These are phyloP conservation scores for Chloroclysta siterata DNA, from an alignment of 2,888 invertebrate species.

Conservation along the genomic window DNA sequence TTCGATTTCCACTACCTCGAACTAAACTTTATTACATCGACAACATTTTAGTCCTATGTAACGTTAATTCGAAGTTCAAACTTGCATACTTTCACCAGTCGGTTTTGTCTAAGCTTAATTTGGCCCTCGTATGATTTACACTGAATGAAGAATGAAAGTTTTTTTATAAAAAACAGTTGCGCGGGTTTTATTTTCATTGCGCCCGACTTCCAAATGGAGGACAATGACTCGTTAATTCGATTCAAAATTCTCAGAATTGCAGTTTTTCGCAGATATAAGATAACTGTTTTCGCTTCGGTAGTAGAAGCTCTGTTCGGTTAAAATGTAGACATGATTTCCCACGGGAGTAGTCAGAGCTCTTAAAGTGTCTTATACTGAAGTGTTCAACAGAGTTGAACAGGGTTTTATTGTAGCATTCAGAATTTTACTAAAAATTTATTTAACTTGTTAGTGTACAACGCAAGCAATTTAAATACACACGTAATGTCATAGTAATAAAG, in stretches of 20 bases:
- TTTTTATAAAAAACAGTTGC: conserved; percentile 17
- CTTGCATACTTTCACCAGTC: too few species aligned
- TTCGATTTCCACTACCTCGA: too few species aligned
- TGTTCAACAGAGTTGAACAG: background rate
- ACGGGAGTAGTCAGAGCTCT: conserved; percentile 13
- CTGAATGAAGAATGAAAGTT: conserved; percentile 8
- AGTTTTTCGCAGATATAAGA: conserved; percentile 23
- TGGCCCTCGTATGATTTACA: background rate
- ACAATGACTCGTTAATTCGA: conserved; percentile 43
- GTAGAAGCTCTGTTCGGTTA: background rate
- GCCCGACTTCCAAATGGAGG: conserved; percentile 30
- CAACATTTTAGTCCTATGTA: too few species aligned
- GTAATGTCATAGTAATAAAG: too few species aligned
- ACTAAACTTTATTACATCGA: too few species aligned
- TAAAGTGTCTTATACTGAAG: conserved; percentile 11
- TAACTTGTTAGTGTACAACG: too few species aligned
- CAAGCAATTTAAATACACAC: too few species aligned
- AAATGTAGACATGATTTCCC: conserved; percentile 36
- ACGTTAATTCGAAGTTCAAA: too few species aligned
- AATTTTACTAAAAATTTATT: background rate
- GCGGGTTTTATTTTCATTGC: conserved; percentile 28
- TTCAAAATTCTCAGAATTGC: conserved; percentile 41
- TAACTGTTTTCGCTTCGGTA: background rate
- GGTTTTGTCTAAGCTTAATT: too few species aligned
- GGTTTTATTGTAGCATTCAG: background rate